Conservation (phyloP, 2,888 invertebrate species). For the Synergus umbraculus region DNA sequence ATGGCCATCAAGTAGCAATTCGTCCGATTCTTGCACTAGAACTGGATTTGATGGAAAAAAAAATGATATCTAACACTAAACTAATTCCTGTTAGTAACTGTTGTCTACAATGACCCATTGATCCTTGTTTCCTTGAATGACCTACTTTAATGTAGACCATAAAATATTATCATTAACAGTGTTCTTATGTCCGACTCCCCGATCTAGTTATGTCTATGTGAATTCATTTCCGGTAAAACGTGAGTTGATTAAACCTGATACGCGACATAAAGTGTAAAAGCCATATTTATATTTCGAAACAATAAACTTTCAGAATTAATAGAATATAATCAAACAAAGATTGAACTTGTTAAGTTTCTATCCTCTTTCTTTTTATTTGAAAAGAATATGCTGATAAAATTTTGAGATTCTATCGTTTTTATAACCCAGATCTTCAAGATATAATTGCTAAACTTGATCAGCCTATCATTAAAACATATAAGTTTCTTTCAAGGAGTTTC, state of each 20-base stretch:
- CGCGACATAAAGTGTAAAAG: neutral
- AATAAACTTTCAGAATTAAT: no score
- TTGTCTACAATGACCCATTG: conserved; percentile 50
- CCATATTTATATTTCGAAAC: neutral
- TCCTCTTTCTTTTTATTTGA: neutral
- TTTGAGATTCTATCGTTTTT: neutral
- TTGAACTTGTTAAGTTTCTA: neutral
- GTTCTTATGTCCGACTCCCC: conserved; percentile 56
- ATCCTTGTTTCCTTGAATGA: conserved; percentile 56
- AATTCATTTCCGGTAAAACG: conserved; percentile 45
- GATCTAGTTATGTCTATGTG: conserved; percentile 55
- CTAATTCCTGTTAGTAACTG: neutral
- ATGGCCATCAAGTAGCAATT: neutral
- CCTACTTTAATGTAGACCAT: conserved; percentile 57
- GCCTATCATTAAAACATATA: neutral
- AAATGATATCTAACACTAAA: neutral
- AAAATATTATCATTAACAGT: conserved; percentile 58
- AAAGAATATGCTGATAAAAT: neutral
- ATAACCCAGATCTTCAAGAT: neutral
- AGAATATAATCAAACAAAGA: no score
- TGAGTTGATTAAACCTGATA: neutral
- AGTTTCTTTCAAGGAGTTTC: neutral
- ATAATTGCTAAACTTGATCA: neutral
- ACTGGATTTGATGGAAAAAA: neutral
- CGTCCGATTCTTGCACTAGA: neutral